Percentiles rank a stretch among this genome's conserved stretches.
phyloP scores from a whole-genome alignment of 2,113 vertebrate species.

The Hypocryptadius cinnamomeus region DNA sequence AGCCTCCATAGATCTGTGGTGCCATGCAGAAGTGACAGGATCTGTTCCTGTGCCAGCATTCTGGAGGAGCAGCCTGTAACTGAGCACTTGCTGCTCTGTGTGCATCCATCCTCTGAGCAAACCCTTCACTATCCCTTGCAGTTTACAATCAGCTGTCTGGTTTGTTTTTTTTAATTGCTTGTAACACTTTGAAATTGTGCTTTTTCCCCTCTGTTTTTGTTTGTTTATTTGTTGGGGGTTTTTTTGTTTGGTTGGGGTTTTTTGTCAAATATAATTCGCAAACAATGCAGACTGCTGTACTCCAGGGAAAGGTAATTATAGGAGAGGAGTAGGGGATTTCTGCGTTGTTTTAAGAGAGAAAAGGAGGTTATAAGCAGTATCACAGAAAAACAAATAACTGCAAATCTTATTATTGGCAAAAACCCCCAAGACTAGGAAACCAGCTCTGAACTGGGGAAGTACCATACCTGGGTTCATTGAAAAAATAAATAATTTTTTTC shows the following conservation, averaged over 20 bases:
- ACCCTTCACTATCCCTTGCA: neutral
- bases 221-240: neutral
- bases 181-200: neutral
- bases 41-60: neutral
- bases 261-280: neutral
- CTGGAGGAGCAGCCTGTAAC: neutral
- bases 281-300: constrained; percentile 23
- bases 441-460: neutral
- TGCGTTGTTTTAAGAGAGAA: neutral
- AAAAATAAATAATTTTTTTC: neutral
- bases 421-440: neutral
- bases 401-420: neutral
- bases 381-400: neutral
- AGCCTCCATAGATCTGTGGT: neutral
- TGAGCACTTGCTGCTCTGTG: neutral
- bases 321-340: constrained; percentile 3
- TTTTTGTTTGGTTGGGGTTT: neutral
- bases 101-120: neutral
- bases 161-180: neutral
- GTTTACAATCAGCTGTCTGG: neutral
- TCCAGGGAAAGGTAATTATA: neutral
- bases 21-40: neutral
- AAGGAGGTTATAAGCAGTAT: constrained; percentile 2
- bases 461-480: neutral
- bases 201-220: neutral